Percentiles rank a stretch among this genome's conserved stretches.
Evolutionary conservation across 2,888 invertebrate genomes (phyloP).

Genomic region (Pterostichus madidus): DNA sequence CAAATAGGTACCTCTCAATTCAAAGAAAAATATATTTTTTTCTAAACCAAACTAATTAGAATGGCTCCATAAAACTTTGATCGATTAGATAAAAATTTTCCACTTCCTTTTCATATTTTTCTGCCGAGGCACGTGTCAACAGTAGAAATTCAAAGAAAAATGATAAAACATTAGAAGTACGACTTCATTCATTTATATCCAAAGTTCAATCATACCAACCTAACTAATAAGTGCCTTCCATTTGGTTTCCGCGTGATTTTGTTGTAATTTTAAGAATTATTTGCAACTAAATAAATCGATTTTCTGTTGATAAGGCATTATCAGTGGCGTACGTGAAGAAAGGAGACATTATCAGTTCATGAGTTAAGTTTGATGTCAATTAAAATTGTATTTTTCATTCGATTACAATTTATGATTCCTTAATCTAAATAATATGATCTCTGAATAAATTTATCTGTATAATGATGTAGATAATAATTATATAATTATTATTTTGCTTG

Average conservation of each 20-base stretch:
- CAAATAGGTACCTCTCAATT: too few species aligned
- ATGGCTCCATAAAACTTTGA: constrained; percentile 25
- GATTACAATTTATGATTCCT: neutral
- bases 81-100: constrained; percentile 28
- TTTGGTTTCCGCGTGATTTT: neutral
- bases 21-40: neutral
- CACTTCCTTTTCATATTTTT: constrained; percentile 29
- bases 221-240: neutral
- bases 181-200: neutral
- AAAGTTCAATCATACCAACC: constrained; percentile 6
- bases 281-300: neutral
- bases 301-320: neutral
- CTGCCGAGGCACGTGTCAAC: neutral
- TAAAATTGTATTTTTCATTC: neutral
- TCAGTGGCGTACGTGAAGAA: constrained; percentile 22
- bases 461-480: neutral
- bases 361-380: too few species aligned
- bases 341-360: neutral
- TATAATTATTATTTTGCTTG: constrained; percentile 7
- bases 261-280: neutral
- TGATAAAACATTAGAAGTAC: constrained; percentile 22
- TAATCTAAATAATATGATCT: constrained; percentile 31
- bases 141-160: constrained; percentile 18
- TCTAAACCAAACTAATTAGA: neutral
- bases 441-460: neutral